These are phyloP conservation scores for Eristalinus sepulchralis DNA, from an alignment of 2,888 invertebrate species.

Conservation along the genomic window DNA sequence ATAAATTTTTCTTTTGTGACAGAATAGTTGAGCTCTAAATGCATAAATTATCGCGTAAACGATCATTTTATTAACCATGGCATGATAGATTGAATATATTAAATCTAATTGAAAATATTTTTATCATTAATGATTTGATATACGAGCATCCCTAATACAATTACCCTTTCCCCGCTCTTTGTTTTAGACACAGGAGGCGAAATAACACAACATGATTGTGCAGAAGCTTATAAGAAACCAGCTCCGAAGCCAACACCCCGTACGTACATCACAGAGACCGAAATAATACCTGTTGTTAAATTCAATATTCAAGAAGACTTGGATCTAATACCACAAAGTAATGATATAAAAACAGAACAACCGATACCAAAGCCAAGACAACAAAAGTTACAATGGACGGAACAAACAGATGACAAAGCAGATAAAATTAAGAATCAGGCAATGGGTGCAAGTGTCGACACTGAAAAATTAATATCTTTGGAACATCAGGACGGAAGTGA, in stretches of 20 bases:
- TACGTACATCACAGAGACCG: conserved; percentile 77
- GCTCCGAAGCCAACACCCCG: conserved; percentile 82
- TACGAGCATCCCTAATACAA: conserved; percentile 76
- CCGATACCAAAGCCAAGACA: conserved; percentile 47
- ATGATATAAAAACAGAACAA: background rate
- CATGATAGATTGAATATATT: conserved; percentile 52
- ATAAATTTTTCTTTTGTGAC: background rate
- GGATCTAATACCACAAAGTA: background rate
- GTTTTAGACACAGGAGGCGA: conserved; percentile 81
- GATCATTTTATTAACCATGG: conserved; percentile 25
- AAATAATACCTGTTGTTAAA: conserved; percentile 69
- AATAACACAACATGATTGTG: conserved; percentile 45
- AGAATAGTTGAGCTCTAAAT: conserved; percentile 79
- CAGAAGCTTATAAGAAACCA: conserved; percentile 54
- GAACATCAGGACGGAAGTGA: background rate
- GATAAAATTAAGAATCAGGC: background rate
- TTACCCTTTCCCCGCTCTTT: conserved; percentile 79
- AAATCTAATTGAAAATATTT: conserved; percentile 20
- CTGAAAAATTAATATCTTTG: background rate
- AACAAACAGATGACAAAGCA: background rate
- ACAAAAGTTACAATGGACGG: background rate
- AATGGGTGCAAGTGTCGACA: background rate
- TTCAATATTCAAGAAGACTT: background rate
- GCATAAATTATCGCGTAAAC: conserved; percentile 73
- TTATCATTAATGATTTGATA: conserved; percentile 21